Evolutionary conservation across 1,140 invertebrate genomes (phyloP).

Genomic region (Paracyclopina nana): DNA sequence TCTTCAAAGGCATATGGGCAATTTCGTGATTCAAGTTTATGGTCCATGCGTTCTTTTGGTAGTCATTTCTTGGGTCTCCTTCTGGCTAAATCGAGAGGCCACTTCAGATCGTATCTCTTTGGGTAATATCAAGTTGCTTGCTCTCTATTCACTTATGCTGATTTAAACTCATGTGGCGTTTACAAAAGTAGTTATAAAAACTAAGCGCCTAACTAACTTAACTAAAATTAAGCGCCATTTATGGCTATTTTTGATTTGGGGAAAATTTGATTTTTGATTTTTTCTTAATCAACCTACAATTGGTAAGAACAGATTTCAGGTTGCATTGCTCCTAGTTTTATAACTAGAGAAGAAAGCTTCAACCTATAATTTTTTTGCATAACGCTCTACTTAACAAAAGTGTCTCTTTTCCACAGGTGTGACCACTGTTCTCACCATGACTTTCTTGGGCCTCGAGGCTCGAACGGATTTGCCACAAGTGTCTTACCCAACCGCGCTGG

Average conservation of each 20-base stretch:
- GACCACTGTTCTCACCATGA: constrained; percentile 70
- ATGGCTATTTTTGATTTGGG: no score
- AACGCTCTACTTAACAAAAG: not conserved
- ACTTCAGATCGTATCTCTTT: constrained; percentile 65
- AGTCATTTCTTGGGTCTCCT: constrained; percentile 83
- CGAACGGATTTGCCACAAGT: constrained; percentile 67
- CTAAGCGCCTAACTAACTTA: no score
- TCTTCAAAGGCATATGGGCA: constrained; percentile 68
- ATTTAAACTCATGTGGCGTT: no score
- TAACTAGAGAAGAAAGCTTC: no score
- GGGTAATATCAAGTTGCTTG: no score
- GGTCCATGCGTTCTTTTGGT: constrained; percentile 83
- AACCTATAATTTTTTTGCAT: not conserved
- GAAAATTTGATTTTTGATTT: no score
- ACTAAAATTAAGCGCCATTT: no score
- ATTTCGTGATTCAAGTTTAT: constrained; percentile 80
- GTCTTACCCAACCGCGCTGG: constrained; percentile 62
- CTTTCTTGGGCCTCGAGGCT: constrained; percentile 61
- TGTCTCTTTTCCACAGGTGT: constrained; percentile 37
- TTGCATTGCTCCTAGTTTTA: not conserved
- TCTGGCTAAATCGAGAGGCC: constrained; percentile 88
- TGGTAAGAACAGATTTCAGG: not conserved
- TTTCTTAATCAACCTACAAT: not conserved
- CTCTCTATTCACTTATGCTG: no score
- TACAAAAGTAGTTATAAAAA: no score